Conservation (phyloP, 2,797 vertebrate genomes). For the Gallinago solitaria region DNA sequence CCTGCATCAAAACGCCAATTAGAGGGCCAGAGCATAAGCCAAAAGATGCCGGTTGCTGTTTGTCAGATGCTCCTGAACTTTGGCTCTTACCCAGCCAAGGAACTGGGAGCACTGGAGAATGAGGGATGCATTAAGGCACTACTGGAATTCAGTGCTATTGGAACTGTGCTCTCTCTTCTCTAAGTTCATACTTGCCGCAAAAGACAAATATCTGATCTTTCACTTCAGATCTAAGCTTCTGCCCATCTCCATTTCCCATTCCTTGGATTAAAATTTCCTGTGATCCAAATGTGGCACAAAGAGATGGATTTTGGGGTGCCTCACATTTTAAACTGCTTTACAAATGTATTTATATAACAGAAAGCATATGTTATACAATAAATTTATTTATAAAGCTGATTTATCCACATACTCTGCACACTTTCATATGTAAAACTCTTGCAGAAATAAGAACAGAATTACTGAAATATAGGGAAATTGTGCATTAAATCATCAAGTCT, state of each 20-base stretch:
- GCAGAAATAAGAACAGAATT: background rate
- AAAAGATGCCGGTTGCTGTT: background rate
- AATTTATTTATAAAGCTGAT: background rate
- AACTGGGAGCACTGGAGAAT: rapidly evolving
- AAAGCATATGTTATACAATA: background rate
- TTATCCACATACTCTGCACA: background rate
- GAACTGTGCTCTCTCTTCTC: background rate
- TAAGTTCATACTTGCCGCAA: background rate
- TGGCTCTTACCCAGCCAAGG: background rate
- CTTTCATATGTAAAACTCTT: background rate
- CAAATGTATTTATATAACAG: background rate
- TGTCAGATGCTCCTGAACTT: background rate
- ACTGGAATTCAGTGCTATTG: background rate
- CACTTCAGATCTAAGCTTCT: background rate
- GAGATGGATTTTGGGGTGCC: background rate
- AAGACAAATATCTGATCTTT: background rate
- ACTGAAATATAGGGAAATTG: background rate
- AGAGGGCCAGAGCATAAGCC: background rate
- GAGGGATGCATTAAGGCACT: background rate
- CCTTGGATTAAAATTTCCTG: background rate
- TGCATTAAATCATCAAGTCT: background rate
- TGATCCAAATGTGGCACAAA: background rate
- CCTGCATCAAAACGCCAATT: background rate
- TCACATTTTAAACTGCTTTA: background rate
- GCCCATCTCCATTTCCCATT: background rate